Base-by-base conservation (phyloP, 1,140 invertebrate species). In the Asbolus verrucosus region DNA sequence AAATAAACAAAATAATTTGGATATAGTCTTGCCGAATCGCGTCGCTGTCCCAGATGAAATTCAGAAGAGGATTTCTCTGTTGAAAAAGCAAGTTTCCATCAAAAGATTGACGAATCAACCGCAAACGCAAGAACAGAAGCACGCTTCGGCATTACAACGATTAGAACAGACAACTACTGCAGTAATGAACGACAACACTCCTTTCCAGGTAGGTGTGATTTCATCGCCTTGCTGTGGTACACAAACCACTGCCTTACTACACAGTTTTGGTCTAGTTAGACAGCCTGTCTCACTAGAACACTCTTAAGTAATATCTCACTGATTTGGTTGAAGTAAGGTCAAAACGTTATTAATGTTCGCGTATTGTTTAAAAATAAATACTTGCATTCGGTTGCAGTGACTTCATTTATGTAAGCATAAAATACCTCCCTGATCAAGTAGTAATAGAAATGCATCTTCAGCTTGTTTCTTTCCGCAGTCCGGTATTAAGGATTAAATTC, bases 41-140 rank as follows among this genome's bases (percentile, higher is more conserved):
- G 50, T 27, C 1, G 18, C 36, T 6, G 21, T 54, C 18, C 9
- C 67, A 1, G 71, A 73, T 19, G 76, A 77, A 1, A 70, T 77
- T 11, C 67, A 77, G 27, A 76, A 71, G 19, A 66, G 69, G 16
- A 75, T 75, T 30, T 72, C 73, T 0, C 67, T 74, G 46, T 65
- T 76, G 24, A 76, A 75, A 31, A 78, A 72, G 59, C 75, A 78
- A 11, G 76, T 77, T 33, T 77, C 76, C 13, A 77, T 77, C 15
- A 73, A 77, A 41, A 70, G 73, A 65, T 39, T 69, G 15, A 21
- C 13, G 9, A 38, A 65, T 11, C 16, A 24, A n/a, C 16, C 14
- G 15, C 70, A 41, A 41, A 18, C 43, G 13, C 21, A 50, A 27
- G 43, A 41, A 30, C 16, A 16, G n/a, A n/a, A n/a, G 9, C 21